A percentile compares a stretch with the other conserved stretches of the same genome.
These are phyloP conservation scores for Aspidoscelis tigris DNA, from an alignment of 2,113 vertebrate genomes.

Conservation along the genomic window DNA sequence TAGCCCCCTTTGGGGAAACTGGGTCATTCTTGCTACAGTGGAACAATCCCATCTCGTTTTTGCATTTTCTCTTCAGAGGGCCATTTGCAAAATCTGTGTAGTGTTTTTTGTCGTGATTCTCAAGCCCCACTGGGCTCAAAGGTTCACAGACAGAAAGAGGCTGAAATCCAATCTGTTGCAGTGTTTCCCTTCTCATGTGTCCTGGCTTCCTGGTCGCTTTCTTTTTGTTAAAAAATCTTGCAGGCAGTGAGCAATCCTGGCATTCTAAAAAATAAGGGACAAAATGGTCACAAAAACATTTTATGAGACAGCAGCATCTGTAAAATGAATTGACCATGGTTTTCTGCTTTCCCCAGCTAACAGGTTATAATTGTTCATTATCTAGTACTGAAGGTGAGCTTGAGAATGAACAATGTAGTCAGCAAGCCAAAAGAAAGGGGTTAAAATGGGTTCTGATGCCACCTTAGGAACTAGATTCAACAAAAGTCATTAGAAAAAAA, in stretches of 20 bases:
- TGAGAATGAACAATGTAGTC: not conserved
- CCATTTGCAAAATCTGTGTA: not conserved
- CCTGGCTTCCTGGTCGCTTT: slow-evolving; percentile 79
- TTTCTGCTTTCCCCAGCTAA: not conserved
- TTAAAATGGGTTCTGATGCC: not conserved
- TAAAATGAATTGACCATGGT: slow-evolving; percentile 25
- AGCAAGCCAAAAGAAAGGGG: not conserved
- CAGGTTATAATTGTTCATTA: not conserved
- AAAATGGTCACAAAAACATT: slow-evolving; percentile 13
- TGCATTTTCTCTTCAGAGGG: not conserved
- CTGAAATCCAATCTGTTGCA: slow-evolving; percentile 46
- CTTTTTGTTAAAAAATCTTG: slow-evolving; percentile 63
- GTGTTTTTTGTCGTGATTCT: not conserved
- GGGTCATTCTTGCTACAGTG: rapidly evolving
- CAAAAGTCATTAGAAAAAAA: not conserved
- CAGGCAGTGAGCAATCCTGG: slow-evolving; percentile 54
- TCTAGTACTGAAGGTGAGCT: not conserved
- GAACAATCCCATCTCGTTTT: slow-evolving; percentile 29
- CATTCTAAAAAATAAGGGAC: slow-evolving; percentile 65
- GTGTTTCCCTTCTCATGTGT: slow-evolving; percentile 78
- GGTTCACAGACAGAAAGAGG: not conserved
- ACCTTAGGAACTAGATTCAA: not conserved
- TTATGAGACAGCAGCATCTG: not conserved
- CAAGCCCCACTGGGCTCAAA: slow-evolving; percentile 6
- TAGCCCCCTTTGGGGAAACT: not conserved